These are phyloP conservation scores for Drosophila sulfurigaster DNA, from an alignment of 1,140 invertebrate species.

Conservation along the genomic window DNA sequence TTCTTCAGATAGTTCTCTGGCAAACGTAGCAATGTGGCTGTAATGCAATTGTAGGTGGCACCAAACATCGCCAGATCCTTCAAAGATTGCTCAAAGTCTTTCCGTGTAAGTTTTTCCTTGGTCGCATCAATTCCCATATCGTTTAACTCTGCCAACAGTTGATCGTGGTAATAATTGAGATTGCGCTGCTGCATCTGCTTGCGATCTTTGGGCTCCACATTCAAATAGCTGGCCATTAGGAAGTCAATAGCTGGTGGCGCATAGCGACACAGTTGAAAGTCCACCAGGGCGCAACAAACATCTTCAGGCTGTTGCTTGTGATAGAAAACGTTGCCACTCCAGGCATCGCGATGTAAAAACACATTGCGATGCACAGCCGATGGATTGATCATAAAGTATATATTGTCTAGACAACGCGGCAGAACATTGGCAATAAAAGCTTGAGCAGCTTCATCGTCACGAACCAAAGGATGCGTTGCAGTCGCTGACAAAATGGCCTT, in stretches of 20 bases:
- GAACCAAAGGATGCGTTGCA: constrained; percentile 59
- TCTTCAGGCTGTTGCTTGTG: constrained; percentile 84
- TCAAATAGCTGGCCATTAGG: constrained; percentile 67
- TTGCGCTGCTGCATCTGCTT: constrained; percentile 39
- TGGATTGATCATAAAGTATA: constrained; percentile 78
- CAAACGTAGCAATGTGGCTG: constrained; percentile 65
- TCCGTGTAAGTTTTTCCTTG: constrained; percentile 40
- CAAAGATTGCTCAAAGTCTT: constrained; percentile 64
- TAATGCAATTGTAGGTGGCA: constrained; percentile 69
- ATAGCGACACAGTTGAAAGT: constrained; percentile 87
- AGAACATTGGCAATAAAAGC: constrained; percentile 68
- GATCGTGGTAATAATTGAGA: constrained; percentile 47
- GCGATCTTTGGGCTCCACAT: constrained; percentile 56
- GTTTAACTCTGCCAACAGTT: constrained; percentile 40
- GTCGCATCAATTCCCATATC: constrained; percentile 53
- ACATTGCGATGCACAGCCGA: constrained; percentile 85
- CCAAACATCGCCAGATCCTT: constrained; percentile 69
- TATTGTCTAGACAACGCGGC: constrained; percentile 62
- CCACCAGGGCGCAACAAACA: constrained; percentile 86
- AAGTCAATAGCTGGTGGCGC: constrained; percentile 87
- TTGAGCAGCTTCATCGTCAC: constrained; percentile 36
- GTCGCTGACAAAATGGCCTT: constrained; percentile 68
- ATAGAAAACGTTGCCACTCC: constrained; percentile 88
- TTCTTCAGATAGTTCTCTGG: constrained; percentile 71
- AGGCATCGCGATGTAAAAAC: constrained; percentile 87